Evolutionary conservation across 2,797 vertebrate genomes (phyloP), one percentile per base, ranked within the genome.

Genomic region (Takifugu ocellatus): DNA sequence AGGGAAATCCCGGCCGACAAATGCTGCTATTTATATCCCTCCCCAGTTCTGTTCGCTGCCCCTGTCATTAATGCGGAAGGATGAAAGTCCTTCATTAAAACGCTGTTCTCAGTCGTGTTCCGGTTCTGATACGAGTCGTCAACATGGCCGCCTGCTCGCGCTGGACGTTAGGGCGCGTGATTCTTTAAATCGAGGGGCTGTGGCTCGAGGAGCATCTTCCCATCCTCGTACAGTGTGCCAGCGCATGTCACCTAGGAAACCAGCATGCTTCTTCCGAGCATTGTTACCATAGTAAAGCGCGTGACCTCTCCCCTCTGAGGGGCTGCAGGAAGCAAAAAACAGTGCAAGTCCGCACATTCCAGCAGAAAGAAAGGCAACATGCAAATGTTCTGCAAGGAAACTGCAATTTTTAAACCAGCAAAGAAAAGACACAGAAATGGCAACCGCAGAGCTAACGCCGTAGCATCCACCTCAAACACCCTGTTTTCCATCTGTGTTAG

Each of bases 1-100:
- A 77, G 74, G 87, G 87, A 84, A 86, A 88, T 84, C 78, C 79
- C 83, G 66, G 63, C 77, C 75, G 70, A 79, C 74, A 82, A 88
- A 87, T 76, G 73, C 65, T 63, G 63, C 86, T 88, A 87, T 89
- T 89, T 86, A 84, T 88, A 87, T 68, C 81, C 66, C 60, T 43
- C 65, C 73, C 63, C 74, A 72, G 71, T 76, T 80, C 61, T 73
- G 7, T 54, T 58, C 74, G 65, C 62, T 50, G 77, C 74, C 73
- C 69, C 60, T 71, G 79, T 84, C 72, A 70, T 81, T 76, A 78
- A 79, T 36, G 43, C 61, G 29, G 70, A n/a, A 44, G 74, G 79
- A 81, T 71, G 84, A 74, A 81, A 77, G 62, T 68, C 45, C 63
- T 78, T 78, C 75, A 85, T 87, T 86, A 83, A 78, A 85, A 84